Conservation (phyloP, 2,888 invertebrate genomes). For the Reticulitermes lucifugus region DNA sequence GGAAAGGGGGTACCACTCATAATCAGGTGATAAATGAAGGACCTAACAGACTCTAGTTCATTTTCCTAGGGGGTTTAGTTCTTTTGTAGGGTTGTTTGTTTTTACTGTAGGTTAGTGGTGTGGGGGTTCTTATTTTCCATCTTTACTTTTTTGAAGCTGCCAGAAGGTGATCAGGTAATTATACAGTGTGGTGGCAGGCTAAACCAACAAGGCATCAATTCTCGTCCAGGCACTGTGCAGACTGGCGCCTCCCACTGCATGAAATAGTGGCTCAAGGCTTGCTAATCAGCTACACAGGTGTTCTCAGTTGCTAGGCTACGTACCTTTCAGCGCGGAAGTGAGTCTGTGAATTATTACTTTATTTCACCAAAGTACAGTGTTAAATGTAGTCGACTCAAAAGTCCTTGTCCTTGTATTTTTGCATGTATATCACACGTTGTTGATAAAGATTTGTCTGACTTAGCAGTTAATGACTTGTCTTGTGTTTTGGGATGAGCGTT, state of each 20-base stretch:
- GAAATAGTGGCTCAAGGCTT: not conserved
- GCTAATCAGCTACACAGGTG: not conserved
- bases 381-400: no score
- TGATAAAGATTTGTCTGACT: no score
- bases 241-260: conserved; percentile 18
- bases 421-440: no score
- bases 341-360: no score
- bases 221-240: not conserved
- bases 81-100: conserved; percentile 15
- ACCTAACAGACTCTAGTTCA: conserved; percentile 25
- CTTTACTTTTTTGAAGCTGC: conserved; percentile 16
- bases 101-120: not conserved
- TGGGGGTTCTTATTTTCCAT: not conserved
- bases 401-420: no score
- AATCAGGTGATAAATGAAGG: conserved; percentile 41
- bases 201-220: conserved; percentile 51
- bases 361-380: no score
- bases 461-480: no score
- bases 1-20: conserved; percentile 13
- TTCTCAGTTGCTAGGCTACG: no score
- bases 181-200: conserved; percentile 42
- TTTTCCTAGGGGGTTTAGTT: conserved; percentile 30
- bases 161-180: conserved; percentile 49
- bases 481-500: no score
- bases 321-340: no score